Base-by-base conservation (phyloP, 2,113 vertebrate genomes). In the Proterorhinus semilunaris region DNA sequence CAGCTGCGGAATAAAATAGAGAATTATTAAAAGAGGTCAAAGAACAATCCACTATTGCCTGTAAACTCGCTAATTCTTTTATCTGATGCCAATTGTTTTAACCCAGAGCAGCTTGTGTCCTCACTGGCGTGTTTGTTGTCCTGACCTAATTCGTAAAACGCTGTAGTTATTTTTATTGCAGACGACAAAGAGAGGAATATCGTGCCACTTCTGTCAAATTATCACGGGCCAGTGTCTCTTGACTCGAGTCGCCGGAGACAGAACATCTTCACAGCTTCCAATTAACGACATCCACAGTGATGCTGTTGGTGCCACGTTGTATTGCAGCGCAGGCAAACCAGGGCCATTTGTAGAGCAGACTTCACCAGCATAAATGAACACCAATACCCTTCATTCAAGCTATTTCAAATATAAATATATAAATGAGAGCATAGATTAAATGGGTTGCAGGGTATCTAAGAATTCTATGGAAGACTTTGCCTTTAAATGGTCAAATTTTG, bases 231-330 rank as follows among this genome's bases (percentile, higher is more conserved):
- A n/a, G 45, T 47, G 49, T 17, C 51, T 61, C 62, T 62, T 71
- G 69, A 76, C 72, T 42, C 21, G 46, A 80, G 66, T 64, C 21
- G 58, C 50, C 68, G 48, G 9, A 69, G 51, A 67, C 42, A 17
- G 47, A 47, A 47, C 59, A 61, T 64, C 44, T 46, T 12, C 12
- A 64, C 11, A 10, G 66, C 27, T 48, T 62, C 6, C 11, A 27
- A 65, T 10, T 2, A 59, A 9, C 10, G 55, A 15, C 13, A 7
- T 43, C 12, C 47, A 65, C 64, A 65, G 9, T 74, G 6, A 43
- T 70, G 13, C 27, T 68, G 54, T 52, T 79, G 52, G 43, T 66
- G 64, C 54, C 52, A 44, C 15, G 48, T 69, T 8, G 13, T n/a
- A 61, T 61, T 44, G 44, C 13, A 7, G 58, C 9, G 42, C 58